Percentiles rank a stretch among this genome's conserved stretches.
These are phyloP conservation scores for Drosophila oshimai DNA, from an alignment of 1,140 invertebrate species.

Conservation along the genomic window DNA sequence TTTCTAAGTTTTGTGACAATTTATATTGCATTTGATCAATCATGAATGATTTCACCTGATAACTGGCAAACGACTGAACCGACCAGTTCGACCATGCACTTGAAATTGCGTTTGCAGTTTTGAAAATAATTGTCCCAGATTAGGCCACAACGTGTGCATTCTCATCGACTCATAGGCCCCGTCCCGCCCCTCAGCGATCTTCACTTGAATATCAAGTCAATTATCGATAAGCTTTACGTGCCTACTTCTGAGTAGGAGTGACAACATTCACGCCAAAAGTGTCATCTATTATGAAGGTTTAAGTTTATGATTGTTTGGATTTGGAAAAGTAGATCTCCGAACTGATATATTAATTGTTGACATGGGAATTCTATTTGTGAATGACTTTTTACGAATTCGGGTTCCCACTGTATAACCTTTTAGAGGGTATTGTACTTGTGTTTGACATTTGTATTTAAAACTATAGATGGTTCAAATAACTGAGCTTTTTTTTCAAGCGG, in stretches of 20 bases:
- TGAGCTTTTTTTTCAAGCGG: no score
- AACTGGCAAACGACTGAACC: background rate
- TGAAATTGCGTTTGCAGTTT: conserved; percentile 7
- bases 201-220: conserved; percentile 34
- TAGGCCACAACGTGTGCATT: conserved; percentile 14
- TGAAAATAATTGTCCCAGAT: background rate
- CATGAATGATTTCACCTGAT: background rate
- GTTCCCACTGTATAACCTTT: no score
- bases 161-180: conserved; percentile 3
- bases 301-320: conserved; percentile 5
- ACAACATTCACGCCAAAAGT: background rate
- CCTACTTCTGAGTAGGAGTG: background rate
- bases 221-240: conserved; percentile 50
- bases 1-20: background rate
- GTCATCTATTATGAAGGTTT: background rate
- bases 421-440: no score
- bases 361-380: background rate
- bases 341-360: background rate
- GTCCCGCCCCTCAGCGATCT: background rate
- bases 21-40: background rate
- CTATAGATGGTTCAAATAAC: no score
- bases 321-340: background rate
- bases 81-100: background rate
- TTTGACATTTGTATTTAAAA: no score
- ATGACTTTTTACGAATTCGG: no score